Evolutionary conservation across 2,888 invertebrate genomes (phyloP).

Genomic region (Minunthozetes semirufus): DNA sequence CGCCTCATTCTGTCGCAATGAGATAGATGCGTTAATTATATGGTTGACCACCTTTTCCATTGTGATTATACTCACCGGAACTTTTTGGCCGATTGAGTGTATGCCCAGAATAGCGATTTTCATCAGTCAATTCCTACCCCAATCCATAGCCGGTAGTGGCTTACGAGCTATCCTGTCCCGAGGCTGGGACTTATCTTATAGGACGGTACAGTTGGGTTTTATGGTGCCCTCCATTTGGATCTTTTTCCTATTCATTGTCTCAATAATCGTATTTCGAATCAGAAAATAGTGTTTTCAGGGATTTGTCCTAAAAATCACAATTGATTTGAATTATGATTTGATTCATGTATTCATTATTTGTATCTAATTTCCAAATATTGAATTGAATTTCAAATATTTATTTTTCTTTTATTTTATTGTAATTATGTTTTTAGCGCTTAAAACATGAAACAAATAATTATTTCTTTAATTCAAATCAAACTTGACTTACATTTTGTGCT

Average conservation of each 20-base stretch:
- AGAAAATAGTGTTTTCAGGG: not conserved
- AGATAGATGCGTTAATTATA: not conserved
- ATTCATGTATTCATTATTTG: not conserved
- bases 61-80: not conserved
- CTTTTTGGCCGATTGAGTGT: slow-evolving; percentile 23
- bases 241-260: not conserved
- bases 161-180: slow-evolving; percentile 3
- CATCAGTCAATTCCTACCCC: not conserved
- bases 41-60: slow-evolving; percentile 22
- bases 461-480: not conserved
- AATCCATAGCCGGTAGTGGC: slow-evolving; percentile 20
- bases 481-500: slow-evolving; percentile 5
- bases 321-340: not conserved
- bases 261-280: not conserved
- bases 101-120: not conserved
- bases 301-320: not conserved
- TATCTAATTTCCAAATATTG: not conserved
- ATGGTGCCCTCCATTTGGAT: slow-evolving; percentile 6
- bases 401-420: not conserved
- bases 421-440: not conserved
- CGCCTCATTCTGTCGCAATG: not conserved
- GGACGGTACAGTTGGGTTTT: not conserved
- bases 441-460: not conserved
- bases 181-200: slow-evolving; percentile 6
- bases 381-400: not conserved